phyloP scores from a whole-genome alignment of 2,113 vertebrate genomes.

The Nesoenas mayeri region DNA sequence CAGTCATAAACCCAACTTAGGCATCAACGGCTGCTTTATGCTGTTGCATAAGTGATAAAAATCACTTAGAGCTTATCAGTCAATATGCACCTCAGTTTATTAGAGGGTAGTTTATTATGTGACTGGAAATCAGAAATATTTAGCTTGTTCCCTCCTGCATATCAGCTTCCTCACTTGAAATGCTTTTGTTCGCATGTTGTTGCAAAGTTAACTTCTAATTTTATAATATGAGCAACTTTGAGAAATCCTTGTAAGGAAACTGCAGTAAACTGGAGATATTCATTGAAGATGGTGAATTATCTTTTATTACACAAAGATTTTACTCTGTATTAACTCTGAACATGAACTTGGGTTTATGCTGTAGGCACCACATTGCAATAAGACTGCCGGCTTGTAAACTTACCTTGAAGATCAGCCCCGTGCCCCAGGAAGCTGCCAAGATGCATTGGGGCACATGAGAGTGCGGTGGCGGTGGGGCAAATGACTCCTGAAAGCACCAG shows the following conservation, averaged over 20 bases:
- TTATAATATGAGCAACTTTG: neutral
- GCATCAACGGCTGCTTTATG: neutral
- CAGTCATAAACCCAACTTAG: neutral
- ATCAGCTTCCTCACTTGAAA: neutral
- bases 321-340: neutral
- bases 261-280: neutral
- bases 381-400: neutral
- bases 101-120: neutral
- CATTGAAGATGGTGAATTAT: neutral
- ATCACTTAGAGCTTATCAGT: neutral
- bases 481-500: neutral
- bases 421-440: neutral
- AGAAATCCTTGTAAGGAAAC: neutral
- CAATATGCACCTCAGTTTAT: neutral
- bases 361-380: neutral
- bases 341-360: neutral
- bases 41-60: neutral
- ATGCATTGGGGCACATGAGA: neutral
- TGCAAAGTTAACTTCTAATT: neutral
- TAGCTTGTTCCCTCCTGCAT: neutral
- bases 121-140: slow-evolving; percentile 9
- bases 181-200: neutral
- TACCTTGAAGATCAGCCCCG: neutral
- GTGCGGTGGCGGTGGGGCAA: neutral
- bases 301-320: neutral